phyloP scores from a whole-genome alignment of 2,113 vertebrate species.

The Albula glossodonta region DNA sequence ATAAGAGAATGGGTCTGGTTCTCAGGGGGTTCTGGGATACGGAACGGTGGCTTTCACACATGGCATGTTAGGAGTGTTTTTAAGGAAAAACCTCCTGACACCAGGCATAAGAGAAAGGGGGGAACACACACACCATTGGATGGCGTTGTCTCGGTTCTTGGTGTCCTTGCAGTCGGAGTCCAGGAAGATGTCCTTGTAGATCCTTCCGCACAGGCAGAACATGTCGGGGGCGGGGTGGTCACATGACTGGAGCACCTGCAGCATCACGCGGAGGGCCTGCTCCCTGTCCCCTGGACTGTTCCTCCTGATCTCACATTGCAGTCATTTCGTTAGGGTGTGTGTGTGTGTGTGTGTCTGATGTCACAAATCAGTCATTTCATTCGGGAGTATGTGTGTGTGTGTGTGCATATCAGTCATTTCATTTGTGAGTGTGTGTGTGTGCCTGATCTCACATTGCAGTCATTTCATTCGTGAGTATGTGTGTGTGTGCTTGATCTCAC shows the following conservation, averaged over 20 bases:
- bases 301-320: constrained; percentile 71
- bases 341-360: neutral
- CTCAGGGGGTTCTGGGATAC: neutral
- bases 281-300: constrained; percentile 83
- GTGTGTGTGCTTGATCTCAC: neutral
- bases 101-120: too few species aligned
- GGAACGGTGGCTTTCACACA: too few species aligned
- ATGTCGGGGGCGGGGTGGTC: constrained; percentile 89
- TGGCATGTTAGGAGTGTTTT: too few species aligned
- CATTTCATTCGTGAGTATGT: neutral
- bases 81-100: too few species aligned
- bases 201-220: constrained; percentile 94
- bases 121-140: constrained; percentile 79
- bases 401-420: too few species aligned
- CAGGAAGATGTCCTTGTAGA: constrained; percentile 95
- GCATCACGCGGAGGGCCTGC: constrained; percentile 86
- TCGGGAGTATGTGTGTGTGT: too few species aligned
- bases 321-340: neutral
- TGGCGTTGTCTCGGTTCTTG: constrained; percentile 83
- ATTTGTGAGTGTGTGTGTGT: too few species aligned
- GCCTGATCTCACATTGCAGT: too few species aligned
- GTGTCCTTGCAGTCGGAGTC: constrained; percentile 88
- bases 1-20: neutral
- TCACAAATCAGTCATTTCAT: too few species aligned
- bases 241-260: constrained; percentile 84